These are phyloP conservation scores for Idaea biselata DNA, from an alignment of 2,888 invertebrate species.

Conservation along the genomic window DNA sequence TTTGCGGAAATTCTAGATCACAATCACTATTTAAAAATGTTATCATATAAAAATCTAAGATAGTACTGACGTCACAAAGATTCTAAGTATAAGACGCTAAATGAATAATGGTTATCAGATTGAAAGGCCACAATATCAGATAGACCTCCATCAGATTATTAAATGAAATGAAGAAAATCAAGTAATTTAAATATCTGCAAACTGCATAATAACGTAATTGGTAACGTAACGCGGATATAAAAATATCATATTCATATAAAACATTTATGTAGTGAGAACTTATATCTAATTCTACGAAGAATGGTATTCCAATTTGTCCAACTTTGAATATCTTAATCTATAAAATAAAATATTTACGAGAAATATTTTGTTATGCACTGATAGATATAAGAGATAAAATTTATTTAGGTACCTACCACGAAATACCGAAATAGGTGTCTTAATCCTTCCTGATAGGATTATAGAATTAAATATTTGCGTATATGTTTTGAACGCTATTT, in stretches of 20 bases:
- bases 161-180: neutral
- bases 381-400: neutral
- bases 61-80: neutral
- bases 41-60: neutral
- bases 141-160: neutral
- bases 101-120: neutral
- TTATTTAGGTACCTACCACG: neutral
- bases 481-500: too few species aligned
- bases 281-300: too few species aligned
- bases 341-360: too few species aligned
- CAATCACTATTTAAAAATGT: neutral
- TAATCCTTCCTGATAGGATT: neutral
- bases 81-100: neutral
- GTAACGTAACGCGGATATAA: too few species aligned
- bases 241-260: too few species aligned
- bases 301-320: neutral
- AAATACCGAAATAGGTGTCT: neutral
- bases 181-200: neutral
- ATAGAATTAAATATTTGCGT: neutral
- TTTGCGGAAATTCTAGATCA: conserved; percentile 1
- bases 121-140: neutral
- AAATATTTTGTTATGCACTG: neutral
- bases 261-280: neutral
- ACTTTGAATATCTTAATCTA: neutral
- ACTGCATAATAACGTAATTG: neutral